These are phyloP conservation scores for Venustaconcha ellipsiformis DNA, from an alignment of 1,140 invertebrate genomes.

Conservation along the genomic window DNA sequence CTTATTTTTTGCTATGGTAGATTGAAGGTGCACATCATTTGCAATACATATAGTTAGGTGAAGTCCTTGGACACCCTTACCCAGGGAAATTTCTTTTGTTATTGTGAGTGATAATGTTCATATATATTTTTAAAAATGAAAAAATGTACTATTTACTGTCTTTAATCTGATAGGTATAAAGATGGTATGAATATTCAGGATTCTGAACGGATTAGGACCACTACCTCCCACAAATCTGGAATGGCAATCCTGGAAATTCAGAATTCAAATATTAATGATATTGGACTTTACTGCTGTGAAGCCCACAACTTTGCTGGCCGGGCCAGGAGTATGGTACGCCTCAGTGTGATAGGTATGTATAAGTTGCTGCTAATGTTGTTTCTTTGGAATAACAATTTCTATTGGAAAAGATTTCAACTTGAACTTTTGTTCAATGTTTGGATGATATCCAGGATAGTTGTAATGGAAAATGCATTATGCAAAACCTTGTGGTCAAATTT, in stretches of 20 bases:
- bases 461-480: too few relatives aligned
- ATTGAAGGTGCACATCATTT: too few relatives aligned
- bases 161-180: constrained; percentile 12
- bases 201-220: constrained; percentile 19
- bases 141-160: neutral
- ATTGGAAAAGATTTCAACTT: too few relatives aligned
- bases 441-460: too few relatives aligned
- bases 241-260: constrained; percentile 18
- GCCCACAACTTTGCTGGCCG: constrained; percentile 29
- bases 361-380: too few relatives aligned
- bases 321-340: constrained; percentile 24
- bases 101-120: neutral
- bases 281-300: constrained; percentile 28
- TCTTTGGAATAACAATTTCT: too few relatives aligned
- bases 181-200: constrained; percentile 27
- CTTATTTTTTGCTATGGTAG: too few relatives aligned
- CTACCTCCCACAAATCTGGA: constrained; percentile 12
- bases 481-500: too few relatives aligned
- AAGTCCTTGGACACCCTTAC: neutral
- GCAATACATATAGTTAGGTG: too few relatives aligned
- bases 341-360: constrained; percentile 28
- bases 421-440: too few relatives aligned
- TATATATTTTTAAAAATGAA: neutral
- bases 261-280: constrained; percentile 11
- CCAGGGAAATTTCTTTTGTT: neutral